Conservation (phyloP, 1,140 invertebrate genomes). For the Dolichoris vasculosae region DNA sequence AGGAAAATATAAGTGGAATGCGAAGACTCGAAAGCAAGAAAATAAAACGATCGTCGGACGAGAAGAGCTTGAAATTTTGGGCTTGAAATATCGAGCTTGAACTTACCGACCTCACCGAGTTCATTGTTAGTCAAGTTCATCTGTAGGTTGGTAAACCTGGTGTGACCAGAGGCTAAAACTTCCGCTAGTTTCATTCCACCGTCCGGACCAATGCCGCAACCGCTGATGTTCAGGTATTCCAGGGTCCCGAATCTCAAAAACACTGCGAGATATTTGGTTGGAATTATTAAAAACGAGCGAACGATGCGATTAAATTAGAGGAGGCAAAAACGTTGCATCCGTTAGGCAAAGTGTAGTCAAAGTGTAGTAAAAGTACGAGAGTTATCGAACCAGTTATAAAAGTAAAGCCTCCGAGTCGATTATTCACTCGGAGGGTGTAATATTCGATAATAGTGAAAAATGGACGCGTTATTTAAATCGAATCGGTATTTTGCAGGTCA, state of each 20-base stretch:
- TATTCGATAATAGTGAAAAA: not conserved
- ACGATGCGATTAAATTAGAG: no score
- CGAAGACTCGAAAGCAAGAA: not conserved
- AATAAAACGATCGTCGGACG: not conserved
- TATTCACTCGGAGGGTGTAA: no score
- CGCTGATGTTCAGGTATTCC: slow-evolving; percentile 65
- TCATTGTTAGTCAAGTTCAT: slow-evolving; percentile 67
- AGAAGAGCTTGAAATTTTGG: not conserved
- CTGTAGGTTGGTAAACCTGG: slow-evolving; percentile 53
- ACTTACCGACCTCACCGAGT: slow-evolving; percentile 62
- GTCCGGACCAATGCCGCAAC: slow-evolving; percentile 59
- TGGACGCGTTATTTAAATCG: no score
- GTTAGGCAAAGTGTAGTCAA: no score
- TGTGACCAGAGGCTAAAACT: slow-evolving; percentile 57
- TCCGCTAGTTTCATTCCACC: slow-evolving; percentile 61
- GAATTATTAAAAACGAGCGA: not conserved
- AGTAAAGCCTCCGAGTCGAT: no score
- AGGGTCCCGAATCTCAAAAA: slow-evolving; percentile 59
- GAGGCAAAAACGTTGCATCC: no score
- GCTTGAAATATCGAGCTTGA: not conserved
- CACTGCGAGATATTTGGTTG: slow-evolving; percentile 52
- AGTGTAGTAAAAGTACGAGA: no score
- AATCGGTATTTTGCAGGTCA: no score
- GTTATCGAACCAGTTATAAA: no score
- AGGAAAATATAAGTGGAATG: not conserved